Conservation (phyloP, 2,113 vertebrate genomes). For the Vulpes lagopus region DNA sequence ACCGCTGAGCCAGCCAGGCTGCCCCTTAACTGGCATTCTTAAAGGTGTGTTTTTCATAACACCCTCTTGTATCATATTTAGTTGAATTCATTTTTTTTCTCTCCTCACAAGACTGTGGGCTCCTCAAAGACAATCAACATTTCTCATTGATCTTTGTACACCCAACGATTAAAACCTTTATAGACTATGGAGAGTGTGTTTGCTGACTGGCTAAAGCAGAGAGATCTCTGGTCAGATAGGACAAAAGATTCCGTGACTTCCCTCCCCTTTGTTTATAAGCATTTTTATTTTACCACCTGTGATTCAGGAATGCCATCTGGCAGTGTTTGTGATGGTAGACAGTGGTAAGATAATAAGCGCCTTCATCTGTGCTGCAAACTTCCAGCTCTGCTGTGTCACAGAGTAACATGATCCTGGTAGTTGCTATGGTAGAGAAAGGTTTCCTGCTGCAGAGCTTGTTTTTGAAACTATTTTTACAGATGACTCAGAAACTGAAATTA, state of each 20-base stretch:
- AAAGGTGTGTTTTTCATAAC: conserved; percentile 44
- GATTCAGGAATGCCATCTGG: neutral
- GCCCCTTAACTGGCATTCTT: neutral
- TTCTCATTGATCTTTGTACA: neutral
- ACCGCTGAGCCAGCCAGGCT: no score
- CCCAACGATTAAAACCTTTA: neutral
- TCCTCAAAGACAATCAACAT: neutral
- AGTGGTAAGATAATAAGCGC: neutral
- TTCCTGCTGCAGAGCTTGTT: conserved; percentile 63
- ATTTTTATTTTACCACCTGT: neutral
- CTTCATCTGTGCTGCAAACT: conserved; percentile 13
- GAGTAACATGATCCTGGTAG: conserved; percentile 1
- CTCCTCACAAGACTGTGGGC: neutral
- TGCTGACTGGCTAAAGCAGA: neutral
- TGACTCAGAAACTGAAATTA: conserved; percentile 72
- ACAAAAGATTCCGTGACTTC: neutral
- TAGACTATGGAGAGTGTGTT: neutral
- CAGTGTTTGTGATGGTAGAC: neutral
- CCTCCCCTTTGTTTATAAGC: neutral
- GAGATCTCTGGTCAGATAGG: neutral
- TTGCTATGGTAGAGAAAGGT: conserved; percentile 61
- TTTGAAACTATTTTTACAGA: conserved; percentile 73
- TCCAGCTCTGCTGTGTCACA: neutral
- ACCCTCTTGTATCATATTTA: neutral
- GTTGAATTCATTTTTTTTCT: neutral